A percentile compares a stretch with the other conserved stretches of the same genome.
These are phyloP conservation scores for Sternarchorhynchus goeldii DNA, from an alignment of 2,797 vertebrate species.

Conservation along the genomic window DNA sequence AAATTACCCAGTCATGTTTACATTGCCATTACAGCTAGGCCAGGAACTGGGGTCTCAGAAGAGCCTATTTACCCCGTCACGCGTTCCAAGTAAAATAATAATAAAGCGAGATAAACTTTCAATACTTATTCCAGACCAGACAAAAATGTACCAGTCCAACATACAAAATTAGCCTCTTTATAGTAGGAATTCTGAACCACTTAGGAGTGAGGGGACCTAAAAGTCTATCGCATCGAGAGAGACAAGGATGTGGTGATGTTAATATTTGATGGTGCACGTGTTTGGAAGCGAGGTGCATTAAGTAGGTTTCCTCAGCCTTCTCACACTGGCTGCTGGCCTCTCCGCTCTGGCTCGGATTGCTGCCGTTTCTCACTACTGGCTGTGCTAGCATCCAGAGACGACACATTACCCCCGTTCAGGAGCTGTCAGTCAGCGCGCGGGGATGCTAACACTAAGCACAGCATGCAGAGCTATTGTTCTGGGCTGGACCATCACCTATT, in stretches of 20 bases:
- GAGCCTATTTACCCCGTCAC: slow-evolving; percentile 73
- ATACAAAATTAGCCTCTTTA: slow-evolving; percentile 66
- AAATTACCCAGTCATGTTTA: slow-evolving; percentile 84
- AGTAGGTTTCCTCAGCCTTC: slow-evolving; percentile 89
- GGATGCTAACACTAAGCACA: slow-evolving; percentile 76
- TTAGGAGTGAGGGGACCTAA: slow-evolving; percentile 7
- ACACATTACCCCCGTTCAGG: slow-evolving; percentile 90
- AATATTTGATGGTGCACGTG: slow-evolving; percentile 76
- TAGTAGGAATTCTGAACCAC: slow-evolving; percentile 26
- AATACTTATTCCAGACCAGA: slow-evolving; percentile 70
- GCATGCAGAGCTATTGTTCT: slow-evolving; percentile 59
- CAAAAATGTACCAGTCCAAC: slow-evolving; percentile 67
- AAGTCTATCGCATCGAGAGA: slow-evolving; percentile 15
- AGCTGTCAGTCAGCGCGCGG: slow-evolving; percentile 84
- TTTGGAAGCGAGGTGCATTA: slow-evolving; percentile 80
- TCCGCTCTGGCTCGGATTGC: slow-evolving; percentile 87
- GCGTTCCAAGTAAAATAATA: slow-evolving; percentile 73
- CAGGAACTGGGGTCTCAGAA: slow-evolving; percentile 69
- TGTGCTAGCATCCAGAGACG: slow-evolving; percentile 84
- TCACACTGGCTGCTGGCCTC: slow-evolving; percentile 79
- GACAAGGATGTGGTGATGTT: slow-evolving; percentile 50
- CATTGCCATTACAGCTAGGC: slow-evolving; percentile 78
- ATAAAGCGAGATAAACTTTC: slow-evolving; percentile 73
- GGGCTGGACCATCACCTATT: slow-evolving; percentile 42
- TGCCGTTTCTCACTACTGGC: slow-evolving; percentile 93